Evolutionary conservation across 2,888 invertebrate species (phyloP).

Genomic region (Criorhina ranunculi): DNA sequence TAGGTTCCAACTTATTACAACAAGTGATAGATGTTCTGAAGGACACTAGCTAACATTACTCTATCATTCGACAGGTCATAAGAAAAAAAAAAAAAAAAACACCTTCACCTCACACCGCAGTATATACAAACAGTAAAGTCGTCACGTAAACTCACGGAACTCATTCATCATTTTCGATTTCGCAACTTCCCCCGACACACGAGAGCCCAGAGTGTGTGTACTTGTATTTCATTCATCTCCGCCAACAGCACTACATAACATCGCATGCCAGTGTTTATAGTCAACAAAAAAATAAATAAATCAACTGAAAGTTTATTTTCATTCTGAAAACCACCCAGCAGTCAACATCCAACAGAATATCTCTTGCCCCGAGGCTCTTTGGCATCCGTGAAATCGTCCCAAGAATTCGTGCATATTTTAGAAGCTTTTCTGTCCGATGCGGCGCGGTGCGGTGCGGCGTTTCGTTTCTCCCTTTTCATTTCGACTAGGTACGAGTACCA

Average conservation of each 20-base stretch:
- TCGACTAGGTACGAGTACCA: too few species aligned
- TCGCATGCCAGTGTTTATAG: slow-evolving; percentile 51
- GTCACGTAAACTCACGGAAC: slow-evolving; percentile 46
- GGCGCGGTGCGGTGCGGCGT: not conserved
- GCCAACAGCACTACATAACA: slow-evolving; percentile 14
- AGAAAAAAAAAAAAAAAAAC: slow-evolving; percentile 6
- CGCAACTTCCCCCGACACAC: slow-evolving; percentile 27
- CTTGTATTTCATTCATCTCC: slow-evolving; percentile 53
- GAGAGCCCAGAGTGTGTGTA: not conserved
- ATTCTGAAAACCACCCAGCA: slow-evolving; percentile 23
- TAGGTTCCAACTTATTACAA: too few species aligned
- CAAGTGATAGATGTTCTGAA: too few species aligned
- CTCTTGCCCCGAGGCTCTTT: not conserved
- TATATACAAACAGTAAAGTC: slow-evolving; percentile 48
- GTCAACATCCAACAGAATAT: not conserved
- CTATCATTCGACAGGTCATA: slow-evolving; percentile 10
- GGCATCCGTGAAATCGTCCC: slow-evolving; percentile 27
- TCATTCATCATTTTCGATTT: slow-evolving; percentile 60
- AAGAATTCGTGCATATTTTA: slow-evolving; percentile 28
- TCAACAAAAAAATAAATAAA: slow-evolving; percentile 39
- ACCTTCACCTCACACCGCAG: slow-evolving; percentile 21
- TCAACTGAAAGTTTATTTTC: slow-evolving; percentile 49
- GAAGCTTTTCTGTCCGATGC: slow-evolving; percentile 39
- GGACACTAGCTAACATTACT: not conserved
- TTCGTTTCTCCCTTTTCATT: not conserved